These are phyloP conservation scores for Crocodylus rhombifer DNA, from an alignment of 2,797 vertebrate genomes.

Conservation along the genomic window DNA sequence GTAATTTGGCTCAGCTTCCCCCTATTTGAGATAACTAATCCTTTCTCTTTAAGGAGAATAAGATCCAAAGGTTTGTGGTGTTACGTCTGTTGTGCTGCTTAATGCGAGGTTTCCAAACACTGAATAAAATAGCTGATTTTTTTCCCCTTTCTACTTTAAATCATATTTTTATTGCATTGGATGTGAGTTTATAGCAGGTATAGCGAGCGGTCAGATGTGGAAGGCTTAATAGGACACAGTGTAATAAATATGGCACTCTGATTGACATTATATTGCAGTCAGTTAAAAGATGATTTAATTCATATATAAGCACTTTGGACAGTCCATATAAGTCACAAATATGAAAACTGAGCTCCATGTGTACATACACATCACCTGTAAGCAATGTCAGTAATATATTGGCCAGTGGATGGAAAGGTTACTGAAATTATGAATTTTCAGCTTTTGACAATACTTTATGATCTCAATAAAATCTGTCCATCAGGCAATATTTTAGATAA, in stretches of 20 bases:
- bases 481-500: constrained; percentile 46
- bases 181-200: constrained; percentile 17
- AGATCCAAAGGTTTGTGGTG: background rate
- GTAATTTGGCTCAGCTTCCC: constrained; percentile 5
- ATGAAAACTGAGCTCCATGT: background rate
- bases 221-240: background rate
- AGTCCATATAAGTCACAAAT: background rate
- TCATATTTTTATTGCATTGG: background rate
- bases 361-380: background rate
- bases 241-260: constrained; percentile 54
- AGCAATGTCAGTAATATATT: background rate
- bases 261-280: background rate
- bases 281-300: background rate
- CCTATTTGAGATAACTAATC: constrained; percentile 28
- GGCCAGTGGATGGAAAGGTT: constrained; percentile 4
- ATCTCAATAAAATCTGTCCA: constrained; percentile 21
- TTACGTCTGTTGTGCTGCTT: constrained; percentile 1
- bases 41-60: constrained; percentile 27
- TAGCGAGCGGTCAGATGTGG: background rate
- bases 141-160: constrained; percentile 13
- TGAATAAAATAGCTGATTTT: constrained; percentile 12
- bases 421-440: constrained; percentile 35
- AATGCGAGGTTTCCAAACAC: constrained; percentile 14
- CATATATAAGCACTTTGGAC: background rate
- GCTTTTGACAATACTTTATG: constrained; percentile 46